Evolutionary conservation across 2,797 vertebrate genomes (phyloP).

Genomic region (Tragelaphus eurycerus): DNA sequence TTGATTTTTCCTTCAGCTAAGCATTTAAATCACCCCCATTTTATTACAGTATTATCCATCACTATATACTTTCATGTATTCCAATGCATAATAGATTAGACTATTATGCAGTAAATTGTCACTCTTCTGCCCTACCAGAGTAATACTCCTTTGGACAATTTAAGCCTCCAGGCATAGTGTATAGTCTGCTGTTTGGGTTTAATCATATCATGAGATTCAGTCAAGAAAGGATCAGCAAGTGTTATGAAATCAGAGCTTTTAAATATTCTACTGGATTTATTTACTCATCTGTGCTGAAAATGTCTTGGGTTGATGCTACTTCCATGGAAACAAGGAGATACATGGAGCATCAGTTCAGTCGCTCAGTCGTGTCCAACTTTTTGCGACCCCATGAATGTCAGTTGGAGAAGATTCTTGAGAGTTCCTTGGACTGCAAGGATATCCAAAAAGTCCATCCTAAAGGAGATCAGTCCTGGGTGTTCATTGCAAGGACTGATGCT

Average conservation of each 20-base stretch:
- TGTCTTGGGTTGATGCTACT: not conserved
- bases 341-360: not conserved
- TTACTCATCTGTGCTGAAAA: not conserved
- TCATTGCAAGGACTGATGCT: too few species aligned
- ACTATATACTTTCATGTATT: not conserved
- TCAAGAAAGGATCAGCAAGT: not conserved
- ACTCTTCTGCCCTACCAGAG: not conserved
- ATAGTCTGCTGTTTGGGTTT: not conserved
- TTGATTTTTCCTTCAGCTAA: not conserved
- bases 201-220: not conserved
- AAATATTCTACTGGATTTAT: not conserved
- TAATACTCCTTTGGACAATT: not conserved
- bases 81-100: not conserved
- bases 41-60: not conserved
- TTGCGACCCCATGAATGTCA: accelerated
- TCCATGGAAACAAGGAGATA: not conserved
- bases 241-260: not conserved
- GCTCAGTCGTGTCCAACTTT: too few species aligned
- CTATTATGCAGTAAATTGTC: not conserved
- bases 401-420: too few species aligned
- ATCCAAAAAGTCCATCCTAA: too few species aligned
- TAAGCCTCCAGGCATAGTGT: not conserved
- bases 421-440: too few species aligned
- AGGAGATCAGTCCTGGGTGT: too few species aligned
- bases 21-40: not conserved